These are phyloP conservation scores for Glyptemys insculpta DNA, from an alignment of 2,797 vertebrate genomes.

Conservation along the genomic window DNA sequence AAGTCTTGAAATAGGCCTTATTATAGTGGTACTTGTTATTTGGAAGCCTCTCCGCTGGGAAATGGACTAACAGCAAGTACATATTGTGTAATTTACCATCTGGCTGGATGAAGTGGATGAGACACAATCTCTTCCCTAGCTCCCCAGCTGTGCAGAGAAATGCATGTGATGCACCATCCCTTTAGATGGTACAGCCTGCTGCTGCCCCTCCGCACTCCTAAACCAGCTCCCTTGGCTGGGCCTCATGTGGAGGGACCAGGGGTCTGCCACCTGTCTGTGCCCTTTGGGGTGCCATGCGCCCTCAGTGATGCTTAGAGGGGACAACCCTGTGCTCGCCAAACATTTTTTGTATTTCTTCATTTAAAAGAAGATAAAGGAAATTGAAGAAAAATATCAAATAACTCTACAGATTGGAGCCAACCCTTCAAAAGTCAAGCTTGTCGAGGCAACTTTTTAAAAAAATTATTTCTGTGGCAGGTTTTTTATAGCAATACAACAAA, in stretches of 20 bases:
- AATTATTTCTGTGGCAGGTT: neutral
- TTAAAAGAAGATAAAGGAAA: neutral
- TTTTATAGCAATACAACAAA: neutral
- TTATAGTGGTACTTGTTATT: neutral
- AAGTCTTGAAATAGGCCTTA: neutral
- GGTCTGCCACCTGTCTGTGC: neutral
- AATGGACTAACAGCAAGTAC: neutral
- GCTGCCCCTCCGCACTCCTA: neutral
- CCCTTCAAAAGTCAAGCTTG: neutral
- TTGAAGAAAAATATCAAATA: neutral
- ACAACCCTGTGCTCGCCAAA: rapidly evolving
- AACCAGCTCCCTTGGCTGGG: neutral
- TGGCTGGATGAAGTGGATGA: neutral
- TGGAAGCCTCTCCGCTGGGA: neutral
- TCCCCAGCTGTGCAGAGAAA: neutral
- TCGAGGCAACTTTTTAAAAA: neutral
- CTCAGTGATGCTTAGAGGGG: neutral
- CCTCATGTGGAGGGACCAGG: neutral
- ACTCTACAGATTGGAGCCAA: neutral
- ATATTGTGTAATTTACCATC: neutral
- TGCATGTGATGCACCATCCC: neutral
- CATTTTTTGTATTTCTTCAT: neutral
- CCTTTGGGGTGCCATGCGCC: neutral
- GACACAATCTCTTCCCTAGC: neutral
- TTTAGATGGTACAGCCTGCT: neutral